phyloP scores from a whole-genome alignment of 1,140 invertebrate species.

The Drosophila virilis region DNA sequence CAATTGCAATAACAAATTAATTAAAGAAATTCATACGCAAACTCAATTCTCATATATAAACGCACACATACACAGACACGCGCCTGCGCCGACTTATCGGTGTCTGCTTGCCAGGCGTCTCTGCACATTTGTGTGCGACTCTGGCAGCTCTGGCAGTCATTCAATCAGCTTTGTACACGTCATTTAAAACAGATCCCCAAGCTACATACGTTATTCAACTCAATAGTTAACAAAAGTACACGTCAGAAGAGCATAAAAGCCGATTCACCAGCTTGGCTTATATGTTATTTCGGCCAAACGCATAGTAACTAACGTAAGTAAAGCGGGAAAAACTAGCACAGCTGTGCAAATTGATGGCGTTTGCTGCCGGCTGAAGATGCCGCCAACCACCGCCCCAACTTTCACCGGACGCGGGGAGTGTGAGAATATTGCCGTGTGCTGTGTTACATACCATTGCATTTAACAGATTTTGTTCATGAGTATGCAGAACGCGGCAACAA shows the following conservation, averaged over 20 bases:
- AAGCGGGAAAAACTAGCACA: slow-evolving; percentile 31
- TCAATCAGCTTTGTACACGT: slow-evolving; percentile 76
- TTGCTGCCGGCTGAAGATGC: slow-evolving; percentile 19
- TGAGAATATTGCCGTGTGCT: not conserved
- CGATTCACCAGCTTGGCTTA: slow-evolving; percentile 1
- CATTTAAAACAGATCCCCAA: slow-evolving; percentile 56
- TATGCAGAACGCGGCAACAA: slow-evolving; percentile 18
- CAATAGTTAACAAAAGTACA: slow-evolving; percentile 27
- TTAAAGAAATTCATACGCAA: slow-evolving; percentile 3
- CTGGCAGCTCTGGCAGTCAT: slow-evolving; percentile 16
- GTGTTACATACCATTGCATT: slow-evolving; percentile 5
- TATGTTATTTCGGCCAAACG: not conserved
- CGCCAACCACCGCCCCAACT: slow-evolving; percentile 36
- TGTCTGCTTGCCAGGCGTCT: slow-evolving; percentile 10
- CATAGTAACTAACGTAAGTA: slow-evolving; percentile 8
- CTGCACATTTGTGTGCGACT: slow-evolving; percentile 10
- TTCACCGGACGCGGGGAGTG: slow-evolving; percentile 46
- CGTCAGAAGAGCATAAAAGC: slow-evolving; percentile 26
- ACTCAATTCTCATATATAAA: slow-evolving; percentile 32
- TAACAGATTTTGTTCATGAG: slow-evolving; percentile 7
- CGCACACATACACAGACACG: slow-evolving; percentile 9
- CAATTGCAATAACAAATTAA: slow-evolving; percentile 18
- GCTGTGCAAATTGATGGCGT: slow-evolving; percentile 50
- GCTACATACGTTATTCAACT: slow-evolving; percentile 24
- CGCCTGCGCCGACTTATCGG: slow-evolving; percentile 55